Evolutionary conservation across 2,113 vertebrate genomes (phyloP).

Genomic region (Spermophilus dauricus): DNA sequence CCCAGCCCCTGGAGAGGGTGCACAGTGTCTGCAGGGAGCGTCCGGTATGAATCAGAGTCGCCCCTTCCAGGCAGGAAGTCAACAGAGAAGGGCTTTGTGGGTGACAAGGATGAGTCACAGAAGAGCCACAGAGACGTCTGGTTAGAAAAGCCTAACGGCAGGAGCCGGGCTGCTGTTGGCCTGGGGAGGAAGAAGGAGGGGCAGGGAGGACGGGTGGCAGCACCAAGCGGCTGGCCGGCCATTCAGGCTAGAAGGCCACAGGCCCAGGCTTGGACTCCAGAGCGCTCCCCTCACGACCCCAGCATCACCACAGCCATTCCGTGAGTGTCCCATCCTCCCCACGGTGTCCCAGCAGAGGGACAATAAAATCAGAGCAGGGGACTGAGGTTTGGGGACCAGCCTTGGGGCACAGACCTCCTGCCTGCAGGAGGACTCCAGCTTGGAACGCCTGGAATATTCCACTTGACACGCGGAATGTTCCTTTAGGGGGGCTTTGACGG

Average conservation of each 20-base stretch:
- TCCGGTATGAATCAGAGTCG: neutral
- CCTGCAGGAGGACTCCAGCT: neutral
- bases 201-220: rapidly evolving
- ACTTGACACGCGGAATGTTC: neutral
- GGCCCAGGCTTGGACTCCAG: neutral
- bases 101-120: neutral
- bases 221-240: rapidly evolving
- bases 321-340: rapidly evolving
- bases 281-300: neutral
- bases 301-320: rapidly evolving
- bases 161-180: neutral
- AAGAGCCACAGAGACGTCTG: neutral
- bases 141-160: neutral
- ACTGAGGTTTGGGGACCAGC: neutral
- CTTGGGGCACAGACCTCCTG: neutral
- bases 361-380: too few relatives aligned
- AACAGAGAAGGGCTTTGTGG: neutral
- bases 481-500: rapidly evolving
- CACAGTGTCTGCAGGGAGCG: too few relatives aligned
- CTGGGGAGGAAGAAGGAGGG: slow-evolving; percentile 35
- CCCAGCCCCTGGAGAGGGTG: neutral
- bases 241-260: neutral
- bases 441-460: neutral
- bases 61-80: neutral
- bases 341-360: neutral